Conservation (phyloP, 2,888 invertebrate species). For the Octonoba sinensis region DNA sequence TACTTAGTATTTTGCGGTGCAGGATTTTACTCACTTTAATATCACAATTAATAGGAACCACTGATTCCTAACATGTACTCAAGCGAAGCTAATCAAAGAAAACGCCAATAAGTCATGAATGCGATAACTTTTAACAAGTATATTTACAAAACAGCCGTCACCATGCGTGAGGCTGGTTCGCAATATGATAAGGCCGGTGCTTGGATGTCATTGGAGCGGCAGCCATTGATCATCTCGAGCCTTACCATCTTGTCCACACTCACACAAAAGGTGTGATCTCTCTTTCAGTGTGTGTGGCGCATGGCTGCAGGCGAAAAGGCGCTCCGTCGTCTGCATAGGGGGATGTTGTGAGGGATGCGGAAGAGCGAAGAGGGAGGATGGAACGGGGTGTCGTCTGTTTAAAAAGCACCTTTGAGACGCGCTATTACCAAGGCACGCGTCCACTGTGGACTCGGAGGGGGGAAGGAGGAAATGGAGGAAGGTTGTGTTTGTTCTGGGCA, state of each 20-base stretch:
- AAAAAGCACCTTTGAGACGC: slow-evolving; percentile 7
- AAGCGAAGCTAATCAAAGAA: too few relatives aligned
- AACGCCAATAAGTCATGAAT: too few relatives aligned
- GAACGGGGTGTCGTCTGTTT: neutral
- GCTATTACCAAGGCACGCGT: neutral
- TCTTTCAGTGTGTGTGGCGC: slow-evolving; percentile 10
- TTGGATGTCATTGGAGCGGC: slow-evolving; percentile 5
- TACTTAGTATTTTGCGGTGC: too few relatives aligned
- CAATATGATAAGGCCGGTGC: too few relatives aligned
- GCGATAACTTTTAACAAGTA: too few relatives aligned
- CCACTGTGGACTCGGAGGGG: slow-evolving; percentile 4
- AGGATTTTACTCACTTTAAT: too few relatives aligned
- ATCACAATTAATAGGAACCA: too few relatives aligned
- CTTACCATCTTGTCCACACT: neutral
- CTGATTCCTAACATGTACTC: too few relatives aligned
- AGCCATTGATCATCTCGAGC: slow-evolving; percentile 25
- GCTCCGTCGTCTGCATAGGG: neutral
- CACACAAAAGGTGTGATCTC: slow-evolving; percentile 12
- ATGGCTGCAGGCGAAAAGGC: slow-evolving; percentile 4
- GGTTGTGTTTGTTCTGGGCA: slow-evolving; percentile 10
- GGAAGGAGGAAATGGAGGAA: slow-evolving; percentile 2
- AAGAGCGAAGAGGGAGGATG: neutral
- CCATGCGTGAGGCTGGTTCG: too few relatives aligned
- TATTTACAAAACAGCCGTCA: too few relatives aligned
- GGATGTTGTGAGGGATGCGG: neutral